Evolutionary conservation across 92 coral and sea anemone genomes (phyloP).

Genomic region (Phenganax marumi): DNA sequence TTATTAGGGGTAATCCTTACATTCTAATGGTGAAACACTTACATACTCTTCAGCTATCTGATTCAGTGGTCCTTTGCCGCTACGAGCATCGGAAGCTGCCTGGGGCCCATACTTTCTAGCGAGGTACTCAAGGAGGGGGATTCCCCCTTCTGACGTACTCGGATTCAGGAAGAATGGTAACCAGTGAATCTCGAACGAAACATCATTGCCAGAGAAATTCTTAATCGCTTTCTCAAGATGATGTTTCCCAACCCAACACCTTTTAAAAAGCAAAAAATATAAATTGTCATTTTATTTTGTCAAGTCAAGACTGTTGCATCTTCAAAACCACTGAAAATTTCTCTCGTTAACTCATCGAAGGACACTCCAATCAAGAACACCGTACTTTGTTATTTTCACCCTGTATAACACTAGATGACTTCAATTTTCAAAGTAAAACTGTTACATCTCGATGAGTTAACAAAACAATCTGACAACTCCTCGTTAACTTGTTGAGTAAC

Average conservation of each 20-base stretch:
- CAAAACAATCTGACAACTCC: too few species aligned
- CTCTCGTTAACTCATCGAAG: too few species aligned
- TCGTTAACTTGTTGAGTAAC: too few species aligned
- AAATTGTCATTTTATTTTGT: too few species aligned
- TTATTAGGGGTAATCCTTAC: too few species aligned
- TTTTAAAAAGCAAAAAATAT: background rate
- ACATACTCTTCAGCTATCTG: slow-evolving; percentile 70
- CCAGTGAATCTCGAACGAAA: slow-evolving; percentile 77
- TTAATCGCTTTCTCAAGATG: slow-evolving; percentile 85
- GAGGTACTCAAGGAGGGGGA: slow-evolving; percentile 72
- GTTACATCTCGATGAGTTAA: too few species aligned
- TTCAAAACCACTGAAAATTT: too few species aligned
- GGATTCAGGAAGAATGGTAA: slow-evolving; percentile 84
- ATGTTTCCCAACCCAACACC: slow-evolving; percentile 97
- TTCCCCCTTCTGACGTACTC: slow-evolving; percentile 64
- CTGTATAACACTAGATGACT: too few species aligned
- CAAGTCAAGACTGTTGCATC: too few species aligned
- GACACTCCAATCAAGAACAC: too few species aligned
- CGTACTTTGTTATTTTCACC: too few species aligned
- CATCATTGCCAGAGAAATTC: slow-evolving; percentile 59
- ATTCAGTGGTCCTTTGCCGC: slow-evolving; percentile 61
- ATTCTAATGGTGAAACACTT: slow-evolving; percentile 14
- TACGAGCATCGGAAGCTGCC: slow-evolving; percentile 57
- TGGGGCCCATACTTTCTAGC: slow-evolving; percentile 68
- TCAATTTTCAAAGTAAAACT: too few species aligned